Conservation (phyloP, 2,888 invertebrate species). For the Odontocerum albicorne region DNA sequence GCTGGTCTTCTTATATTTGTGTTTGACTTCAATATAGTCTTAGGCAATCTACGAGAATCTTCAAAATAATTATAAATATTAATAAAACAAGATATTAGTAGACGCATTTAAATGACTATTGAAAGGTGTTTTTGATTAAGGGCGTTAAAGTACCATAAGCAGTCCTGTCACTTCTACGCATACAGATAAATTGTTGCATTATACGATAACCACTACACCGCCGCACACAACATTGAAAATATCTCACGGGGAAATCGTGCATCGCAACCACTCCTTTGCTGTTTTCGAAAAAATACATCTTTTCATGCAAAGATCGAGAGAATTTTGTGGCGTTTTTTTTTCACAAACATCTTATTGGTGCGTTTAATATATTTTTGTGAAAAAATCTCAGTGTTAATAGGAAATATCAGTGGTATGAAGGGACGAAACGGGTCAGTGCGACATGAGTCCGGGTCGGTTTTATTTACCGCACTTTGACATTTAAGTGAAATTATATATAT, state of each 20-base stretch:
- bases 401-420: too few species aligned
- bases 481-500: background rate
- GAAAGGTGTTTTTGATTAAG: too few species aligned
- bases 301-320: background rate
- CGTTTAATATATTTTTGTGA: too few species aligned
- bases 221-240: constrained; percentile 12
- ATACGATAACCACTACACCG: constrained; percentile 8
- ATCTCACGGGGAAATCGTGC: constrained; percentile 20
- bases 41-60: too few species aligned
- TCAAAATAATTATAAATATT: too few species aligned
- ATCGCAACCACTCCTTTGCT: constrained; percentile 30
- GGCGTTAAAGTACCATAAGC: too few species aligned
- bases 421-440: background rate
- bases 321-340: background rate
- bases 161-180: constrained; percentile 15
- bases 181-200: constrained; percentile 9
- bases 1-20: too few species aligned
- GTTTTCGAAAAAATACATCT: constrained; percentile 7
- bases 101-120: too few species aligned
- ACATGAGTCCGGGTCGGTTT: background rate
- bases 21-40: too few species aligned
- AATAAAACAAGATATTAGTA: too few species aligned
- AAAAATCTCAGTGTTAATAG: too few species aligned
- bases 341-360: too few species aligned
- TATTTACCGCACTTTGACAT: constrained; percentile 5